Evolutionary conservation across 2,113 vertebrate genomes (phyloP).

Genomic region (Aptenodytes forsteri): DNA sequence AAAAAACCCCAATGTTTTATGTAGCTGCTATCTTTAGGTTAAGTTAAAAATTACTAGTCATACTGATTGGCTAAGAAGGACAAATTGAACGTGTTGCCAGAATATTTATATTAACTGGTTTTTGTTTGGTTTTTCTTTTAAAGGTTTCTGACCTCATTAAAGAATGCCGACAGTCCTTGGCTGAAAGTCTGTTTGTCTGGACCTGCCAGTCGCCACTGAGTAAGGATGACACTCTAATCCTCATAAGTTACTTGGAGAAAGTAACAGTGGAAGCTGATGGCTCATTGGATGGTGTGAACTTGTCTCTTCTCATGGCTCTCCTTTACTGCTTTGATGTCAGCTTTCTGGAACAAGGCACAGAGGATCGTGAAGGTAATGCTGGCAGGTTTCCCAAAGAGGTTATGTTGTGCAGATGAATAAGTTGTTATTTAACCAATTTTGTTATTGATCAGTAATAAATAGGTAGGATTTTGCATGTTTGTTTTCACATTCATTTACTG

Average conservation of each 20-base stretch:
- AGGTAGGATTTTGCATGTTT: background rate
- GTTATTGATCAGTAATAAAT: background rate
- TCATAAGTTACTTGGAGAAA: constrained; percentile 91
- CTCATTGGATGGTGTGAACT: constrained; percentile 87
- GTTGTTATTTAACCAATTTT: background rate
- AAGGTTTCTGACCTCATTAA: constrained; percentile 95
- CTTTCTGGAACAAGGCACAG: constrained; percentile 90
- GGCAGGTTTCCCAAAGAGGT: background rate
- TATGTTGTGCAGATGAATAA: background rate
- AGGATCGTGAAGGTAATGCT: constrained; percentile 90
- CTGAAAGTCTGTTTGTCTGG: constrained; percentile 94
- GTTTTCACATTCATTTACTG: background rate
- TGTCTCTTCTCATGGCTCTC: constrained; percentile 92
- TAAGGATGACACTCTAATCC: constrained; percentile 91
- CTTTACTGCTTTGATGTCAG: constrained; percentile 96
- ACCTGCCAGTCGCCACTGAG: constrained; percentile 92
- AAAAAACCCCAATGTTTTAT: background rate
- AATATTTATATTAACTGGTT: background rate
- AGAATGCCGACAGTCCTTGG: constrained; percentile 89
- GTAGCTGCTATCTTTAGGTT: background rate
- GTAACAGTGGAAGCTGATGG: constrained; percentile 90
- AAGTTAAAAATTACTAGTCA: background rate
- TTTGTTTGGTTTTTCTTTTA: background rate
- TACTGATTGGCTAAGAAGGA: background rate
- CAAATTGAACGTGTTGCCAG: background rate